A percentile compares a stretch with the other conserved stretches of the same genome.
These are phyloP conservation scores for Anhinga anhinga DNA, from an alignment of 2,113 vertebrate genomes.

Conservation along the genomic window DNA sequence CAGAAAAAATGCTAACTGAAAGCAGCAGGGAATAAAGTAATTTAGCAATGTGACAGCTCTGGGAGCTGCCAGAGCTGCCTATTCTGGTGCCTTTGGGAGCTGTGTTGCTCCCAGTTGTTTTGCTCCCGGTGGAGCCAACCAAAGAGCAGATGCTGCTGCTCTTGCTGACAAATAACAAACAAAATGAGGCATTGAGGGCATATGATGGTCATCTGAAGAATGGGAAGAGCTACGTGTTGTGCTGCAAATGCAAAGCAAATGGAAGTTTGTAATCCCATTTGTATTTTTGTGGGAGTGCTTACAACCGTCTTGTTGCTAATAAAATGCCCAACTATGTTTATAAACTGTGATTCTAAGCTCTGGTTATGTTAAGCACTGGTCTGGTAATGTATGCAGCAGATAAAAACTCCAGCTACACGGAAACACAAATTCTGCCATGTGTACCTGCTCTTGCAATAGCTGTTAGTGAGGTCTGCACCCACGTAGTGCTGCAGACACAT, in stretches of 20 bases:
- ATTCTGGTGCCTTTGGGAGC: not conserved
- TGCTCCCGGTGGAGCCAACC: not conserved
- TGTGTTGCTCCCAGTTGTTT: not conserved
- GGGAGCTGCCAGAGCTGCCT: not conserved
- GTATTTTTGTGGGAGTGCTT: not conserved
- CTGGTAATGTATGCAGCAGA: not conserved
- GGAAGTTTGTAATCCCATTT: not conserved
- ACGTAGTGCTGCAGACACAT: accelerated
- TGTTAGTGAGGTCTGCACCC: not conserved
- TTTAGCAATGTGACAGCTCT: not conserved
- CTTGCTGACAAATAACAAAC: not conserved
- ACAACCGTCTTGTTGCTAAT: not conserved
- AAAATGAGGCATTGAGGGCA: not conserved
- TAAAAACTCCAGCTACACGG: not conserved
- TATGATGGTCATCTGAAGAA: not conserved
- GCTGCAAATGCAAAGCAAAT: not conserved
- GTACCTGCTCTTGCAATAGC: not conserved
- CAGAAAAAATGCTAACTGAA: not conserved
- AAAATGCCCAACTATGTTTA: not conserved
- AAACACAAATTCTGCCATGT: not conserved
- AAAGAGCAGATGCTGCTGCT: not conserved
- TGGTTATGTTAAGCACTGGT: not conserved
- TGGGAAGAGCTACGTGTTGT: not conserved
- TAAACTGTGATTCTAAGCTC: not conserved
- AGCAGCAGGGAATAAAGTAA: not conserved